Base-by-base conservation (phyloP, 1,140 invertebrate species). In the Drosophila novamexicana region DNA sequence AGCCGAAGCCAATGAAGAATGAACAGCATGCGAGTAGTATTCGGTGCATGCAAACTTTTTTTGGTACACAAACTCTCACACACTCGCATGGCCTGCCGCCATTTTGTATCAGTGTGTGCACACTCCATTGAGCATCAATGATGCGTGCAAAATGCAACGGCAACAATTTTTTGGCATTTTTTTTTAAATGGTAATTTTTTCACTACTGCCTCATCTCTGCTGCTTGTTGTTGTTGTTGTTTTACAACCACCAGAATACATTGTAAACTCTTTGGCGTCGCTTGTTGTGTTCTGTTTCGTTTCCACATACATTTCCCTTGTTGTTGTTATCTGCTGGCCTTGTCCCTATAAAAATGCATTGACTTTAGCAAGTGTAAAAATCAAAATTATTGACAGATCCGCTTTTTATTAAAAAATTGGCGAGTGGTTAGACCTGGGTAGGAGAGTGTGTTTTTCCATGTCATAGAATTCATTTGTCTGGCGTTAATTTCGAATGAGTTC, bases 41-140 rank as follows among this genome's bases (percentile, higher is more conserved):
- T 53, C 34, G 62, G 67, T 59, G 66, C 75, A 75, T 74, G 80
- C 73, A 72, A 88, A 88, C 77, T 89, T 88, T 80, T 14, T 32
- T 29, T 29, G 22, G 45, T 29, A 59, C 37, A 59, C 39, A 63
- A 36, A 65, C 65, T 59, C 18, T 52, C 65, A 40, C 39, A 57
- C 64, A 45, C 47, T 53, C 52, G 18, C 59, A 58, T 73, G 70
- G 16, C 61, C 50, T 40, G 74, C 79, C 85, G 62, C 79, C 77
- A 84, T 89, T 84, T 89, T 89, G 82, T 90, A 90, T 90, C 86
- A 90, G 86, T 90, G 74, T 90, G 77, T 80, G 81, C 69, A 90
- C 86, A 90, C 86, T 86, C 86, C 81, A 90, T 90, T 90, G 82
- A 82, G 79, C 77, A 73, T 77, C 86, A 90, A 90, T 90, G 86